Percentiles rank a stretch among this genome's conserved stretches.
phyloP scores from a whole-genome alignment of 2,797 vertebrate species.

The Anniella stebbinsi region DNA sequence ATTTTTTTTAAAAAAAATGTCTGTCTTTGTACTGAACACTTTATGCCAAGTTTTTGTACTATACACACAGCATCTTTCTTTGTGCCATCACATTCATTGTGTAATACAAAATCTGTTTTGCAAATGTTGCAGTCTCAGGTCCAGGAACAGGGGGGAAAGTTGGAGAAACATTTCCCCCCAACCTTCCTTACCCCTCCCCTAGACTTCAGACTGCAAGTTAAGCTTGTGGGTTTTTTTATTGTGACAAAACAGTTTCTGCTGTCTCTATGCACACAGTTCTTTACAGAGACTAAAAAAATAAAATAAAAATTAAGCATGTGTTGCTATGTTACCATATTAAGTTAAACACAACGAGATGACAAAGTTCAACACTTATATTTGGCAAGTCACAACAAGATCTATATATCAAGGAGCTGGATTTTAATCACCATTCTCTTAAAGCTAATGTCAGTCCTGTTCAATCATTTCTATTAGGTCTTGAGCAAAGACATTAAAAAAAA shows the following conservation, averaged over 20 bases:
- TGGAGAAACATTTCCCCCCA: neutral
- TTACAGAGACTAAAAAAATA: neutral
- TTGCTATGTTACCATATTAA: neutral
- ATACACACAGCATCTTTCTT: neutral
- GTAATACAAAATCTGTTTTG: neutral
- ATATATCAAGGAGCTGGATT: neutral
- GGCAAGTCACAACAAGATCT: constrained; percentile 3
- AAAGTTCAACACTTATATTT: constrained; percentile 1
- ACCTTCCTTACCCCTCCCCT: neutral
- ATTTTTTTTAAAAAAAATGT: constrained; percentile 1
- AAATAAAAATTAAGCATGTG: neutral
- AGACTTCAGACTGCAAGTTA: neutral
- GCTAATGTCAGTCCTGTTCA: neutral
- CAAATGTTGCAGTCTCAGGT: neutral
- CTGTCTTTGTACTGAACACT: neutral
- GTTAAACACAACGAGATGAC: neutral
- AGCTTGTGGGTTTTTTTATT: neutral
- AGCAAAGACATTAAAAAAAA: neutral
- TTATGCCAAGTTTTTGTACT: too few species aligned
- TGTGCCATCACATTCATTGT: neutral
- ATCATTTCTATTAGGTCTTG: neutral
- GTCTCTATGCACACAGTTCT: neutral
- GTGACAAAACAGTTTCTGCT: neutral
- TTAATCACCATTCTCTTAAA: neutral
- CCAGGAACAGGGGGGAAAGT: neutral